Base-by-base conservation (phyloP, 2,797 vertebrate genomes). In the Lepidocolaptes lacrymiger region DNA sequence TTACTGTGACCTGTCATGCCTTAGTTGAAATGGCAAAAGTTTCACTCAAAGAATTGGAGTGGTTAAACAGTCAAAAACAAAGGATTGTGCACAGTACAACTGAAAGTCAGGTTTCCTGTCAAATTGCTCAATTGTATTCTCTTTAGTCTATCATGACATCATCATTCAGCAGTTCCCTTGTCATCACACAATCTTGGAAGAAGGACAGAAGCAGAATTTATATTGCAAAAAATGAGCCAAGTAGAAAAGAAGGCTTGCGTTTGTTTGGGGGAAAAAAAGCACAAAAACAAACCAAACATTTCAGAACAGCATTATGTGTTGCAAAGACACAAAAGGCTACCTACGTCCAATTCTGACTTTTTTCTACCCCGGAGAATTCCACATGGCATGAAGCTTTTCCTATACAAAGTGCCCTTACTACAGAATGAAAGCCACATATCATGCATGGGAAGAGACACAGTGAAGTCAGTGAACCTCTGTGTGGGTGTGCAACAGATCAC, bases 61-160 rank as follows among this genome's bases (percentile, higher is more conserved):
- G 18, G 63, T 85, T 91, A 82, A 92, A 41, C 18, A 61, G 18
- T 49, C 34, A 67, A 90, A 91, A 88, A 55, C 88, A 95, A 96
- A 95, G 28, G 13, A 67, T 21, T 91, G 36, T 64, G 11, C 28
- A 46, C 17, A 74, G 59, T 91, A 80, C 84, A 94, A 92, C 37
- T 11, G 88, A 84, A 94, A 95, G 74, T 91, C 86, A 94, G 22
- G 63, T 96, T 94, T 96, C 93, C 93, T 95, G 93, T 95, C 77
- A 74, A 92, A 73, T 95, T 97, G 90, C 96, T 95, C 94, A 96
- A 95, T 28, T 96, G 63, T 90, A 88, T 96, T 97, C 88, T 94
- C 74, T 79, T 91, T 76, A 94, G 91, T 79, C 71, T 59, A 12
- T 61, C 48, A 61, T 95, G 96, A 88, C 92, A 87, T 95, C 93